A percentile compares a stretch with the other conserved stretches of the same genome.
phyloP scores from a whole-genome alignment of 2,113 vertebrate genomes.

The Hippocampus guttulatus region DNA sequence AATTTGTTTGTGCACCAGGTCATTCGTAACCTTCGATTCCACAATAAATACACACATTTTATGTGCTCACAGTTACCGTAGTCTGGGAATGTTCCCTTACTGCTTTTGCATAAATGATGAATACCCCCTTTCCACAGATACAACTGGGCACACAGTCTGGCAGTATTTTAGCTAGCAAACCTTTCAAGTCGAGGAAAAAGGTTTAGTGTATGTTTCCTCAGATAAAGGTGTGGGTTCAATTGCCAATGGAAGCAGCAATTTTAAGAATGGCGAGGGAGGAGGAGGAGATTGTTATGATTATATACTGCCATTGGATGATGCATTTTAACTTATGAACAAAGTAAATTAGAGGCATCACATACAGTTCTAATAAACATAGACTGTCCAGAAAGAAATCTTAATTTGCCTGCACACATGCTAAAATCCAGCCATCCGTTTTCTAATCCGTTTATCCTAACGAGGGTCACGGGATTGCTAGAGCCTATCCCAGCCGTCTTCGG shows the following conservation, averaged over 20 bases:
- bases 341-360: background rate
- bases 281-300: constrained; percentile 21
- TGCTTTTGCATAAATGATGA: background rate
- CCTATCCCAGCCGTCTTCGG: background rate
- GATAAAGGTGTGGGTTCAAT: constrained; percentile 21
- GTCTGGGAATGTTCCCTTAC: background rate
- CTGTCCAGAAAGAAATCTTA: background rate
- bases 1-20: no score
- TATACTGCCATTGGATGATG: no score
- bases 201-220: constrained; percentile 22
- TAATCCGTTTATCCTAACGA: background rate
- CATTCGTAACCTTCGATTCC: no score
- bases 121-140: background rate
- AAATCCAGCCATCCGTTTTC: background rate
- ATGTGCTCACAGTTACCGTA: background rate
- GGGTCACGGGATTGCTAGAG: background rate
- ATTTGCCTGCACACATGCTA: background rate
- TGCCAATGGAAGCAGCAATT: constrained; percentile 20
- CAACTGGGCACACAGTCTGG: background rate
- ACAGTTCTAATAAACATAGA: background rate
- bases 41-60: background rate
- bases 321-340: background rate
- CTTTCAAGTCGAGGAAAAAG: constrained; percentile 11
- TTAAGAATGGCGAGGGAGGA: constrained; percentile 3
- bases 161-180: constrained; percentile 12